phyloP scores from a whole-genome alignment of 2,797 vertebrate species.

The Atherinosoma microstoma region DNA sequence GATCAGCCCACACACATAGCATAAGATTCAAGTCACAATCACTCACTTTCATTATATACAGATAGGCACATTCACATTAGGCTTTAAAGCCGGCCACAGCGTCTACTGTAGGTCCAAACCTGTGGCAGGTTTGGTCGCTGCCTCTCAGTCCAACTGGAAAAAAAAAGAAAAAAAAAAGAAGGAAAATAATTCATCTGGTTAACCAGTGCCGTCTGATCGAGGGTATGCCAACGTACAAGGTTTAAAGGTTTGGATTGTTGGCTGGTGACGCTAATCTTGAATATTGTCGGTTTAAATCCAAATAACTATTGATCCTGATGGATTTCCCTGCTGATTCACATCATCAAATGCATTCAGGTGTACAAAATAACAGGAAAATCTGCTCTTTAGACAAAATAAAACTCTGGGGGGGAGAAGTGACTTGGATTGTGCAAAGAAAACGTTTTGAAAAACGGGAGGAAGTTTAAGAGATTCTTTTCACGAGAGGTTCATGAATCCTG shows the following conservation, averaged over 20 bases:
- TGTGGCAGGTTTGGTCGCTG: constrained; percentile 44
- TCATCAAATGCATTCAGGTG: constrained; percentile 15
- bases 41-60: constrained; percentile 78
- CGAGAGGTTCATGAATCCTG: neutral
- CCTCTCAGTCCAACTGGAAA: constrained; percentile 54
- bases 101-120: constrained; percentile 58
- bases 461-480: neutral
- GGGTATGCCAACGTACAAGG: constrained; percentile 25
- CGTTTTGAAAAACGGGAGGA: neutral
- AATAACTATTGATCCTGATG: constrained; percentile 18
- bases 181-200: constrained; percentile 4
- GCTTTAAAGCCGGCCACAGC: constrained; percentile 65
- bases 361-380: constrained; percentile 31
- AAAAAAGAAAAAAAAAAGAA: neutral
- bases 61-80: constrained; percentile 81
- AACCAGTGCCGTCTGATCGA: constrained; percentile 23
- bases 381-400: constrained; percentile 22
- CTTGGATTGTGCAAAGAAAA: constrained; percentile 9
- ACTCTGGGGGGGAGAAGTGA: constrained; percentile 7
- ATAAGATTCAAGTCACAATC: constrained; percentile 73
- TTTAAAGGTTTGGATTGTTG: constrained; percentile 36
- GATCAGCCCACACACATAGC: constrained; percentile 71
- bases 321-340: neutral
- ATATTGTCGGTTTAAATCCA: neutral
- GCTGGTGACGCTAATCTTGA: constrained; percentile 6